phyloP scores from a whole-genome alignment of 1,140 invertebrate species.

The Zaprionus capensis region DNA sequence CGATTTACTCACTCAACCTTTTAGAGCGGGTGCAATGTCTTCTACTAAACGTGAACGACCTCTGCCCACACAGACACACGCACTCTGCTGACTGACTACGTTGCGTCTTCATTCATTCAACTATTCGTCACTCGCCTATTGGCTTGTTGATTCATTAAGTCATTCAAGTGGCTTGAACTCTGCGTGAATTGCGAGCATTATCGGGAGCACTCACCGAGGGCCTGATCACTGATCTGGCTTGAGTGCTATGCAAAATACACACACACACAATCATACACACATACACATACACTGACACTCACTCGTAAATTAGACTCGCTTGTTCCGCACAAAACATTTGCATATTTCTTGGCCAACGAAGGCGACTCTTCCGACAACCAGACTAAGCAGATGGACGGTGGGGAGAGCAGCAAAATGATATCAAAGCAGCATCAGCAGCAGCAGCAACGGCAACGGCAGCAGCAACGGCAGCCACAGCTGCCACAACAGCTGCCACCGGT shows the following conservation, averaged over 20 bases:
- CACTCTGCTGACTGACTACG: constrained; percentile 14
- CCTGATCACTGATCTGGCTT: constrained; percentile 1
- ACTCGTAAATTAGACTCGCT: constrained; percentile 32
- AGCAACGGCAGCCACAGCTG: not conserved
- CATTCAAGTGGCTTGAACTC: constrained; percentile 60
- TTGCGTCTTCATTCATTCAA: constrained; percentile 12
- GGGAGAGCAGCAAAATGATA: not conserved
- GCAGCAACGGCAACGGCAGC: not conserved
- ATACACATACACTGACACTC: not conserved
- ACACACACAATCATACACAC: not conserved
- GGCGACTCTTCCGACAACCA: constrained; percentile 36
- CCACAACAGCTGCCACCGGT: constrained; percentile 27
- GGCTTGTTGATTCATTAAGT: constrained; percentile 44
- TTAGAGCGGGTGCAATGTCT: constrained; percentile 38
- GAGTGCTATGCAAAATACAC: constrained; percentile 8
- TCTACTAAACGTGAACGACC: constrained; percentile 40
- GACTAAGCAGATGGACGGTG: not conserved
- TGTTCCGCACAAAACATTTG: constrained; percentile 29
- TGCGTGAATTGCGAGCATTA: constrained; percentile 17
- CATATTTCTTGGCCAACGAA: constrained; percentile 17
- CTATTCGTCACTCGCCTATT: constrained; percentile 18
- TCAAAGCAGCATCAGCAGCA: not conserved
- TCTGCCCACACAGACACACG: constrained; percentile 22
- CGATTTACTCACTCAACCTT: not conserved
- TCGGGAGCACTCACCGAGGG: constrained; percentile 27